Percentiles rank a stretch among this genome's conserved stretches.
These are phyloP conservation scores for Scarus forsteni DNA, from an alignment of 2,797 vertebrate genomes.

Conservation along the genomic window DNA sequence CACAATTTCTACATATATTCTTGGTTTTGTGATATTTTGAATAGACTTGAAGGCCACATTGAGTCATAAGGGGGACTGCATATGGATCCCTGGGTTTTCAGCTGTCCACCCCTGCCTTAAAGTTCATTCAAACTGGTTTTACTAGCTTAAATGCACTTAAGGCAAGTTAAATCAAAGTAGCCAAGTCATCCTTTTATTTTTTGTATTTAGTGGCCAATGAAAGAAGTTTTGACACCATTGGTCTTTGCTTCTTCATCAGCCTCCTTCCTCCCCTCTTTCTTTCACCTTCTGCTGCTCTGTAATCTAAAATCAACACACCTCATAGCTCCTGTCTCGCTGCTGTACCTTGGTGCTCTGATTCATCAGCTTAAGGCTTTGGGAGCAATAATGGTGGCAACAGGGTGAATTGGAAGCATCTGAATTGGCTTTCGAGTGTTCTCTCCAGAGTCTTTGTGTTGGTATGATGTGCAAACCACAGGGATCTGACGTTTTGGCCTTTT, in stretches of 20 bases:
- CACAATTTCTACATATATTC: no score
- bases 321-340: constrained; percentile 15
- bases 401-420: constrained; percentile 76
- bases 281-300: neutral
- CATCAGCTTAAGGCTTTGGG: constrained; percentile 40
- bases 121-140: no score
- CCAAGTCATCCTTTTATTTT: no score
- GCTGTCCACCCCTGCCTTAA: no score
- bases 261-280: neutral
- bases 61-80: no score
- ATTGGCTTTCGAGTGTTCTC: constrained; percentile 59
- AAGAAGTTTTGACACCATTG: constrained; percentile 35
- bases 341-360: constrained; percentile 22
- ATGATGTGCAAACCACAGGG: constrained; percentile 66
- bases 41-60: no score
- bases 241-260: constrained; percentile 32
- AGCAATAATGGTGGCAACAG: constrained; percentile 54
- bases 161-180: no score
- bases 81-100: no score
- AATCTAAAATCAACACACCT: constrained; percentile 18
- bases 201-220: no score
- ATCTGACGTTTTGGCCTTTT: constrained; percentile 78
- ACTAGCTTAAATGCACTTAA: no score
- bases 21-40: no score
- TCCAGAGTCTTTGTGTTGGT: constrained; percentile 50